These are phyloP conservation scores for Panthera leo DNA, from an alignment of 2,113 vertebrate genomes.

Conservation along the genomic window DNA sequence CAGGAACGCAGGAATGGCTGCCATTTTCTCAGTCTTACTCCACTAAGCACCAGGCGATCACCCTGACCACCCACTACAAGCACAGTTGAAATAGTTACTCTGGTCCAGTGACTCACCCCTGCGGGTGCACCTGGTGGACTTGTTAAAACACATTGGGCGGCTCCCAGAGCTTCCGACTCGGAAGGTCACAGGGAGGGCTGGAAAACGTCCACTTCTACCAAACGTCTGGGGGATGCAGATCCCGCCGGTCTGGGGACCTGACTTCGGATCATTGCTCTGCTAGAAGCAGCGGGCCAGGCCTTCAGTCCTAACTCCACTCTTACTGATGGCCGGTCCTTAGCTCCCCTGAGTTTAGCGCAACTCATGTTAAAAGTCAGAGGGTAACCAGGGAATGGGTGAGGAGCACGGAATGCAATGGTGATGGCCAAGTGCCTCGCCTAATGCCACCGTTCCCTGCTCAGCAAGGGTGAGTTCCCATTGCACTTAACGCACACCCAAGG, in stretches of 20 bases:
- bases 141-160: too few species aligned
- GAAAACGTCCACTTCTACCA: not conserved
- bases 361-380: not conserved
- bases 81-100: not conserved
- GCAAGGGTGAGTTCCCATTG: fast-evolving
- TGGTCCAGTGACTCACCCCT: not conserved
- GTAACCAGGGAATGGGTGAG: fast-evolving
- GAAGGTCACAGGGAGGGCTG: not conserved
- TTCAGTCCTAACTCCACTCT: not conserved
- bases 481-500: too few species aligned
- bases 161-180: not conserved
- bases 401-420: too few species aligned
- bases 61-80: too few species aligned
- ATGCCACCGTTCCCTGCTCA: fast-evolving
- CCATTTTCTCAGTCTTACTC: not conserved
- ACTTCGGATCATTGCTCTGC: not conserved
- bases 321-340: not conserved
- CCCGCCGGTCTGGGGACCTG: not conserved
- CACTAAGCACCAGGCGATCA: not conserved
- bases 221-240: not conserved
- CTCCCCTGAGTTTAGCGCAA: not conserved
- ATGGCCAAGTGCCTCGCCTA: fast-evolving
- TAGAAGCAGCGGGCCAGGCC: not conserved
- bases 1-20: not conserved
- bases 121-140: not conserved